Base-by-base conservation (phyloP, 2,888 invertebrate genomes). In the Blera fallax region DNA sequence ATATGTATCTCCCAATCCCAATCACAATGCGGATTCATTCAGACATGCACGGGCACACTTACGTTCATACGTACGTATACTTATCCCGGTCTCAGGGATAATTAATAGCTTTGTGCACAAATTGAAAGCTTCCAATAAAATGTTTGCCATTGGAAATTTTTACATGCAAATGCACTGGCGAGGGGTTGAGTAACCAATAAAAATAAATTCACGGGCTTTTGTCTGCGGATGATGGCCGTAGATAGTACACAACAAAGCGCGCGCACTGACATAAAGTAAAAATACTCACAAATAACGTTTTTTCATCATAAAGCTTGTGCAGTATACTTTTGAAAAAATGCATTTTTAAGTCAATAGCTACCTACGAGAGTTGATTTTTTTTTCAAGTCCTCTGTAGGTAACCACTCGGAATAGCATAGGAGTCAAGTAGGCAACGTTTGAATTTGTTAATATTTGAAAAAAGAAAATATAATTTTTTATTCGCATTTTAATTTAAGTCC, bases 71-170 rank as follows among this genome's bases (percentile, higher is more conserved):
- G 56, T 72, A 67, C 67, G 56, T 72, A 67, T 69, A 76, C 80
- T 81, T 85, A 85, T 85, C 76, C 85, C 70, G 76, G 80, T 76
- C 80, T 81, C 85, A 85, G 72, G 76, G 85, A 85, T 85, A 85
- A 80, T 80, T 85, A 85, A 85, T 85, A 80, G 85, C 77, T 85
- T 85, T 80, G 79, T 79, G 84, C 74, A 79, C 79, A 79, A 84
- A 84, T 84, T 84, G 84, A 84, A 84, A 79, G 84, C 79, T 79
- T 34, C 76, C 80, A 85, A 85, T 81, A 80, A 81, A 85, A 85
- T 80, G 85, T 81, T 85, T 85, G 76, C 85, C 64, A 60, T 67
- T 72, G 18, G 60, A 37, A 65, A 54, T 50, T 54, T 79, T 76
- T 80, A 80, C 60, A 80, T 72, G 79, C 43, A 60, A 65, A 74